These are phyloP conservation scores for Stichopus horrens DNA, from an alignment of 53 echinoderm and acorn worm species.

Conservation along the genomic window DNA sequence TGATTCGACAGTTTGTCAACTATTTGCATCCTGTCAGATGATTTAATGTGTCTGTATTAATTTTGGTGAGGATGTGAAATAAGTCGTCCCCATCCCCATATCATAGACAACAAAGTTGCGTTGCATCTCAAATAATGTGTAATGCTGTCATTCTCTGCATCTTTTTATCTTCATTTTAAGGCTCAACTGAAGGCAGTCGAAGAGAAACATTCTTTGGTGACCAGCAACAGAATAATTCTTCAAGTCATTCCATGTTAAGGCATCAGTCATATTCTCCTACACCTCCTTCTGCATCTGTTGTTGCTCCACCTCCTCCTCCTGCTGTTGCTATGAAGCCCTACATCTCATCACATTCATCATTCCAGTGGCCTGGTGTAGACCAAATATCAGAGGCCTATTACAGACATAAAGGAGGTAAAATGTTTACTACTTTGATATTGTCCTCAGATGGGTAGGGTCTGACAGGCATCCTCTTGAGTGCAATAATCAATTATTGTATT, in stretches of 20 bases:
- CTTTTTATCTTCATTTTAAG: background rate
- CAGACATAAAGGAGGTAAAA: slow-evolving; percentile 79
- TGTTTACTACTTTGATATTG: background rate
- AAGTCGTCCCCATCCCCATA: background rate
- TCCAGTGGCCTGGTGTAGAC: slow-evolving; percentile 93
- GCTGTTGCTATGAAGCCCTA: slow-evolving; percentile 29
- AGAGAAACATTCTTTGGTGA: slow-evolving; percentile 40
- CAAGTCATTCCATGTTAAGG: slow-evolving; percentile 41
- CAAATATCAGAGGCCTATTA: slow-evolving; percentile 87
- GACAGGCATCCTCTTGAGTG: too few species aligned
- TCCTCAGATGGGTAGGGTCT: too few species aligned
- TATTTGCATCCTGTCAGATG: background rate
- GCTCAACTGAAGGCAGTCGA: slow-evolving; percentile 23
- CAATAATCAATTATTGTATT: too few species aligned
- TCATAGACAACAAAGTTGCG: background rate
- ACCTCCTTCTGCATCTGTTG: slow-evolving; percentile 4
- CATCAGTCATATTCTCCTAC: slow-evolving; percentile 14
- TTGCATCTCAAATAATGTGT: background rate
- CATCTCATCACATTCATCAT: slow-evolving; percentile 46
- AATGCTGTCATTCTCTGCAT: background rate
- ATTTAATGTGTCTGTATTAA: too few species aligned
- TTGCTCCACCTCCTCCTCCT: background rate
- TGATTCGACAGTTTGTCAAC: too few species aligned
- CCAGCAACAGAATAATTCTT: slow-evolving; percentile 22
- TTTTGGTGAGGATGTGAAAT: background rate